Evolutionary conservation across 2,797 vertebrate genomes (phyloP), one percentile per base, ranked within the genome.

Genomic region (Melanotaenia boesemani): DNA sequence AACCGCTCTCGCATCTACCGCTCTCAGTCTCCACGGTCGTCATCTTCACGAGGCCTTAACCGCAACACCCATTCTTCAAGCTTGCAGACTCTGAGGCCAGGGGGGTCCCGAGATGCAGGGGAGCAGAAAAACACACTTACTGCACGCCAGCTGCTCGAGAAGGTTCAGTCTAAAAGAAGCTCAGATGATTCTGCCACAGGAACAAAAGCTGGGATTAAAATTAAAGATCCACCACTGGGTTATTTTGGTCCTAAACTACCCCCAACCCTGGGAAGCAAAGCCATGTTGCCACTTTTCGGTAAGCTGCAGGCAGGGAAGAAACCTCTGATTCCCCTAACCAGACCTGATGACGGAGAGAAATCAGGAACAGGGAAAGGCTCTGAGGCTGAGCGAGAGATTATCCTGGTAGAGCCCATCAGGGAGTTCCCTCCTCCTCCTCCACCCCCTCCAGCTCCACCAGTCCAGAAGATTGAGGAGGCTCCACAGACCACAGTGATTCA

Each of bases 211-310:
- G 97, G 97, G 26, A 88, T 93, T 71, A 99, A 99, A 86, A 95
- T 99, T 70, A 99, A 99, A 82, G 97, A 99, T 83, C 98, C 98
- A 41, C 98, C 98, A 8, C 97, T 97, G 85, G 98, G 98, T 48
- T 99, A 98, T 88, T 99, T 99, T 61, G 98, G 98, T 52, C 98
- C 98, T 1, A 99, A 97, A 82, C 95, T 99, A 5, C 98, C 98
- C 34, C 98, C 98, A 2, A 83, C 95, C 5, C 91, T 97, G 44
- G 97, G 97, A 81, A 97, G 76, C 91, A 99, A 99, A 92, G 93
- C 96, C 1, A 95, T 97, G 89, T 93, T 99, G 72, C 98, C 98
- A 6, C 94, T 98, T 11, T 99, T 99, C 72, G 98, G 98, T 60
- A 99, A 99, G 26, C 84, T 99, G 15, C 98, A 97, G 60, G 95